Base-by-base conservation (phyloP, 2,888 invertebrate species). In the Aleiodes testaceus region DNA sequence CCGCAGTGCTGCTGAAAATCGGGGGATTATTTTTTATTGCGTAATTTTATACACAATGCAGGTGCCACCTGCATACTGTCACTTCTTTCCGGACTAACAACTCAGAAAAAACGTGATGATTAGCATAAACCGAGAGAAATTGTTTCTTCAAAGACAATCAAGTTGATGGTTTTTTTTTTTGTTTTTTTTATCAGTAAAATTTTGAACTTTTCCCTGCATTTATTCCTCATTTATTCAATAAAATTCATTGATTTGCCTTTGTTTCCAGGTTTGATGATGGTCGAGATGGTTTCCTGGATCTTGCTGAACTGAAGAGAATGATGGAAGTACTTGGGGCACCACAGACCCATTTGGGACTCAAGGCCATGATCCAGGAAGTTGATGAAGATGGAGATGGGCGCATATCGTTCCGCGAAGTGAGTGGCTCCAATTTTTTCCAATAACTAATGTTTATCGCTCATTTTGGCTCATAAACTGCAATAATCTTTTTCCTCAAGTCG, bases 261-360 rank as follows among this genome's bases (percentile, higher is more conserved):
- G 68, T 69, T 90, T 90, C 1, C 90, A 98, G 97, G 88, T 98
- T 95, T 88, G 97, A 98, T 86, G 93, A 93, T 74, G 95, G 95
- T 50, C 92, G 90, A 76, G 97, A 98, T 88, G 96, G 96, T 49
- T 97, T 91, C 86, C 91, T 98, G 79, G 96, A 97, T 87, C 89
- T 98, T 76, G 92, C 92, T 26, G 98, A 98, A 88, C 89, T 98
- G 77, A 98, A 98, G 88, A 90, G 94, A 26, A 97, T 98, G 97
- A 98, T 98, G 98, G 98, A 98, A 88, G 93, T 95, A 74, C 89
- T 98, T 69, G 97, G 96, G 9, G 97, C 96, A 1, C 98, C 98
- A 12, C 98, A 98, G 88, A 98, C 98, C 0, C 98, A 98, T 88
- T 90, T 98, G 67, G 96, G 96, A 0, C 90, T 98, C 26, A 98